Conservation (phyloP, 2,797 vertebrate species). For the Ibycter americanus region DNA sequence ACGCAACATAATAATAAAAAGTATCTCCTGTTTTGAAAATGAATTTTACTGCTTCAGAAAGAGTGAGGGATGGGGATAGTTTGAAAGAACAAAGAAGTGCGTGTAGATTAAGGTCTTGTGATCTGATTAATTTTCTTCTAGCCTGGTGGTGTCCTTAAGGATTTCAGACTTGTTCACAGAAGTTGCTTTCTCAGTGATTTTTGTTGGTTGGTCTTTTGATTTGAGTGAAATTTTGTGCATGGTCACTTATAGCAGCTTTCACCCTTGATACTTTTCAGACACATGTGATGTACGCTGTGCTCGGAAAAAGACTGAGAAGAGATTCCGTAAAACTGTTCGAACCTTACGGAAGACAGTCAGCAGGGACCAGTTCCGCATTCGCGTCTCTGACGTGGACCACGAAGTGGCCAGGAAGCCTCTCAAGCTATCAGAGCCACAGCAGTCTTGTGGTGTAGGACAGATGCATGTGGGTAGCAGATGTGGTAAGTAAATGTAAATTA, state of each 20-base stretch:
- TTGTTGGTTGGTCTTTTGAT: not conserved
- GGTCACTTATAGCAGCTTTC: not conserved
- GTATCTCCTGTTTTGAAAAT: slow-evolving; percentile 96
- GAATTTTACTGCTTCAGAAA: slow-evolving; percentile 33
- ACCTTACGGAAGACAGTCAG: slow-evolving; percentile 91
- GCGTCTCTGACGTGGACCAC: slow-evolving; percentile 85
- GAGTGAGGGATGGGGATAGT: not conserved
- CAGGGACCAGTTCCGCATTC: slow-evolving; percentile 91
- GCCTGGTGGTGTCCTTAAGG: not conserved
- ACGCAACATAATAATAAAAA: slow-evolving; percentile 62
- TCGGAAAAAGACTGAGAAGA: slow-evolving; percentile 89
- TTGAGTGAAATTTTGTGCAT: not conserved
- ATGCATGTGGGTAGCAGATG: slow-evolving; percentile 85
- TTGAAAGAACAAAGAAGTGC: slow-evolving; percentile 8
- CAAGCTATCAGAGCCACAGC: slow-evolving; percentile 73
- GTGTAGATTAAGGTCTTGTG: not conserved
- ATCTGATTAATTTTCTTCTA: slow-evolving; percentile 21
- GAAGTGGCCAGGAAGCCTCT: slow-evolving; percentile 82
- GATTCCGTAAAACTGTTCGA: slow-evolving; percentile 92
- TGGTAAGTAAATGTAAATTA: slow-evolving; percentile 77
- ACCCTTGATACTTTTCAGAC: slow-evolving; percentile 79
- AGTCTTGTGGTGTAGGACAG: slow-evolving; percentile 85
- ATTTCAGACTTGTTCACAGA: not conserved
- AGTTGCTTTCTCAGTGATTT: not conserved
- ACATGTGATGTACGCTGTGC: slow-evolving; percentile 89